A percentile compares a stretch with the other conserved stretches of the same genome.
These are phyloP conservation scores for Priapulus caudatus DNA, from an alignment of 2,888 invertebrate species.

Conservation along the genomic window DNA sequence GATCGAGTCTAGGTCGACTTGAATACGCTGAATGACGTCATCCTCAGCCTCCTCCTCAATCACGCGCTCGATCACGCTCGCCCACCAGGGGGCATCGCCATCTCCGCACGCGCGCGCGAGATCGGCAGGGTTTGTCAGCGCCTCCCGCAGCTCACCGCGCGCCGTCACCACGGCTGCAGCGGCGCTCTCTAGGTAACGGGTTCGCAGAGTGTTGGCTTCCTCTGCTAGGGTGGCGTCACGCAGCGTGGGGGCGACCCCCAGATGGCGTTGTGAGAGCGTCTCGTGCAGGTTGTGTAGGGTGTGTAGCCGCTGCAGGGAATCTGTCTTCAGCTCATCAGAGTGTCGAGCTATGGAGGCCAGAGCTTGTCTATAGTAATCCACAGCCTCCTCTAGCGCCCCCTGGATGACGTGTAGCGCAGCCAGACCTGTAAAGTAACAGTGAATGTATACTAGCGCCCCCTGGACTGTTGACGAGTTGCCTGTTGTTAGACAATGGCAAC, in stretches of 20 bases:
- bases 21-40: conserved; percentile 28
- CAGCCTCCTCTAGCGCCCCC: conserved; percentile 45
- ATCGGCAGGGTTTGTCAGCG: too few relatives aligned
- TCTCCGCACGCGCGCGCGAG: too few relatives aligned
- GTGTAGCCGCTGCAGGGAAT: conserved; percentile 37
- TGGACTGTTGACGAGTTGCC: too few relatives aligned
- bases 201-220: conserved; percentile 46
- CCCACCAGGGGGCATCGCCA: conserved; percentile 29
- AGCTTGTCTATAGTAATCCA: conserved; percentile 50
- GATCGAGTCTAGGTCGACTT: conserved; percentile 26
- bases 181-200: conserved; percentile 45
- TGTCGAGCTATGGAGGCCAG: too few relatives aligned
- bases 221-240: conserved; percentile 42
- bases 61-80: conserved; percentile 27
- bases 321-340: too few relatives aligned
- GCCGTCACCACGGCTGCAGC: too few relatives aligned
- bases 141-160: too few relatives aligned
- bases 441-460: too few relatives aligned
- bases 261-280: too few relatives aligned
- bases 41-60: conserved; percentile 24
- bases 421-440: conserved; percentile 43
- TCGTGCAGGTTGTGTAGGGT: conserved; percentile 35
- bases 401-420: conserved; percentile 52
- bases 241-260: conserved; percentile 43
- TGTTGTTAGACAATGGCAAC: too few relatives aligned